Evolutionary conservation across 2,797 vertebrate species (phyloP).

Genomic region (Martes flavigula): DNA sequence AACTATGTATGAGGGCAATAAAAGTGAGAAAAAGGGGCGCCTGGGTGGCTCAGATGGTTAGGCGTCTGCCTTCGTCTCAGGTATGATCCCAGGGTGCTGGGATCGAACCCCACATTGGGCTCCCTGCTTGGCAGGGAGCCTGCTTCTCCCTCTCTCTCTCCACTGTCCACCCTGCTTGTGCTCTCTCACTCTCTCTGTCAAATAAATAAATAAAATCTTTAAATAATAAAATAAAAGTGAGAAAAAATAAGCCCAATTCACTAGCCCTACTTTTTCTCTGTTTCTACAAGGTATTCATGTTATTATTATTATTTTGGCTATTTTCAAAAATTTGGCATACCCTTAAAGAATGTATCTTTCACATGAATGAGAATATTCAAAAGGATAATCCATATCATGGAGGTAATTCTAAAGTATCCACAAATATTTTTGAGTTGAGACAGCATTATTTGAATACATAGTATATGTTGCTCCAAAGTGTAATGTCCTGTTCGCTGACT

Average conservation of each 20-base stretch:
- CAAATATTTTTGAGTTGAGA: background rate
- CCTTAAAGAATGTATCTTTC: background rate
- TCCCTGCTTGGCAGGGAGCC: no score
- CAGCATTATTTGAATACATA: background rate
- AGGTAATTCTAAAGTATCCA: background rate
- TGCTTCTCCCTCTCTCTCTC: no score
- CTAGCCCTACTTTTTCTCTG: background rate
- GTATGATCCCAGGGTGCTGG: no score
- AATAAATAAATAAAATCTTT: no score
- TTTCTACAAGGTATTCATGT: background rate
- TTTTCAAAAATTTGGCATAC: background rate
- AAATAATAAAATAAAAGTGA: background rate
- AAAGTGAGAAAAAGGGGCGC: background rate
- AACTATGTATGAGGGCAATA: background rate
- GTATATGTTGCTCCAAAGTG: background rate
- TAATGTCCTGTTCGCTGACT: background rate
- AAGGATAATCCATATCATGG: background rate
- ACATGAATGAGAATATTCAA: background rate
- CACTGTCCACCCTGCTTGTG: no score
- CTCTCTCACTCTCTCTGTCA: no score
- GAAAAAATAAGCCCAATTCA: background rate
- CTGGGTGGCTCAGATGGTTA: no score
- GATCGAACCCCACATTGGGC: no score
- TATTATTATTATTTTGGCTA: background rate
- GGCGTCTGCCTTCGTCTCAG: no score